Conservation (phyloP, 2,113 vertebrate species). For the Callipepla californica region DNA sequence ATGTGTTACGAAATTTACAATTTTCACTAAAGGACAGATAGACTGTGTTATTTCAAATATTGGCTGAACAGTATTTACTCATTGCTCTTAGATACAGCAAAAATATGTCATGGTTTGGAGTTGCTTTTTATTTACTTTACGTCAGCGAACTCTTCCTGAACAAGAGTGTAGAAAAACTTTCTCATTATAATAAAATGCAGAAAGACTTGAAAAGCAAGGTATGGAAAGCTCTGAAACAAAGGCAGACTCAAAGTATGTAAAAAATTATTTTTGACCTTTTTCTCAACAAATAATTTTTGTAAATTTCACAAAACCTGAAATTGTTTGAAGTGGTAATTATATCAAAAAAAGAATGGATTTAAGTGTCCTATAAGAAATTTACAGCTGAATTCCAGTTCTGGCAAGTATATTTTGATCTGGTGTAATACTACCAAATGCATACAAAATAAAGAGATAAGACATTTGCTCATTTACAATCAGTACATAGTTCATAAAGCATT, state of each 20-base stretch:
- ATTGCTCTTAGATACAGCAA: slow-evolving; percentile 40
- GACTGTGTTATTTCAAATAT: slow-evolving; percentile 51
- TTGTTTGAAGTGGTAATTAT: background rate
- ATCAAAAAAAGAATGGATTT: background rate
- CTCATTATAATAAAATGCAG: background rate
- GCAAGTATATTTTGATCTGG: background rate
- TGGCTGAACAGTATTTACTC: slow-evolving; percentile 48
- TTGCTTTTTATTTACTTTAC: slow-evolving; percentile 39
- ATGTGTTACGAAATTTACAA: slow-evolving; percentile 47
- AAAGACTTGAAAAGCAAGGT: slow-evolving; percentile 4
- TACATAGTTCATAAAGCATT: background rate
- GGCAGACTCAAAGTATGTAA: background rate
- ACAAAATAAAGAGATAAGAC: background rate
- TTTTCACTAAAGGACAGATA: slow-evolving; percentile 29
- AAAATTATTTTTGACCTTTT: background rate
- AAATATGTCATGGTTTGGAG: slow-evolving; percentile 21
- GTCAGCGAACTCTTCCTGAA: background rate
- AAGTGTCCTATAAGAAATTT: background rate
- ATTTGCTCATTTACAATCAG: background rate
- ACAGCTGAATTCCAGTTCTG: background rate
- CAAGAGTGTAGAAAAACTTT: background rate
- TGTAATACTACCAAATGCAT: background rate
- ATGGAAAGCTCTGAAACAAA: background rate
- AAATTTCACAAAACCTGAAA: background rate
- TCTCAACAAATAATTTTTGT: background rate